Evolutionary conservation across 2,888 invertebrate species (phyloP).

Genomic region (Masnerella sp.): DNA sequence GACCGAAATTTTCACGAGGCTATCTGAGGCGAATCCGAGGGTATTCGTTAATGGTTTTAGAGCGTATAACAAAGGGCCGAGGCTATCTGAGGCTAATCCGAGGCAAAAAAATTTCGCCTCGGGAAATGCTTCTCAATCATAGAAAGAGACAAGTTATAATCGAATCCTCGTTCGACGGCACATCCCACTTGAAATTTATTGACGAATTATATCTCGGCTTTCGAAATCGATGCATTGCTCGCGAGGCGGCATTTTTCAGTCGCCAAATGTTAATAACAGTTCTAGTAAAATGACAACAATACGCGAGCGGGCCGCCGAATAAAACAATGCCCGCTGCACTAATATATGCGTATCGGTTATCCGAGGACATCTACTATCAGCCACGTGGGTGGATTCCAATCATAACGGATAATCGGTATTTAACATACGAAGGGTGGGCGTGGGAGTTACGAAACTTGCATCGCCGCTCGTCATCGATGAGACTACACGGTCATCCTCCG

Average conservation of each 20-base stretch:
- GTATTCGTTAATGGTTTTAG: too few relatives aligned
- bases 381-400: conserved; percentile 52
- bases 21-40: too few relatives aligned
- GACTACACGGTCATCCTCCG: conserved; percentile 35
- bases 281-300: conserved; percentile 32
- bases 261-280: conserved; percentile 34
- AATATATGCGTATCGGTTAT: conserved; percentile 56
- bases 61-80: too few relatives aligned
- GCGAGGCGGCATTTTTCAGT: conserved; percentile 7
- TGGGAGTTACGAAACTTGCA: conserved; percentile 56
- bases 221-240: conserved; percentile 16
- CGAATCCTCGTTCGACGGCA: conserved; percentile 14
- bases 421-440: conserved; percentile 54
- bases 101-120: too few relatives aligned
- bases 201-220: conserved; percentile 12
- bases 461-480: conserved; percentile 50
- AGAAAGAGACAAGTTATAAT: conserved; percentile 15
- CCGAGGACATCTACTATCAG: conserved; percentile 48
- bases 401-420: conserved; percentile 60
- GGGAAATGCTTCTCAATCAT: conserved; percentile 12
- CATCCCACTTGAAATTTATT: conserved; percentile 10
- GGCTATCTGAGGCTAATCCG: too few relatives aligned
- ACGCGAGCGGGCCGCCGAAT: conserved; percentile 9
- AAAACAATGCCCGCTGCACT: conserved; percentile 47
- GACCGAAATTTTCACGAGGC: too few relatives aligned